phyloP scores from a whole-genome alignment of 2,888 invertebrate genomes.

The Mycalesis mineus region DNA sequence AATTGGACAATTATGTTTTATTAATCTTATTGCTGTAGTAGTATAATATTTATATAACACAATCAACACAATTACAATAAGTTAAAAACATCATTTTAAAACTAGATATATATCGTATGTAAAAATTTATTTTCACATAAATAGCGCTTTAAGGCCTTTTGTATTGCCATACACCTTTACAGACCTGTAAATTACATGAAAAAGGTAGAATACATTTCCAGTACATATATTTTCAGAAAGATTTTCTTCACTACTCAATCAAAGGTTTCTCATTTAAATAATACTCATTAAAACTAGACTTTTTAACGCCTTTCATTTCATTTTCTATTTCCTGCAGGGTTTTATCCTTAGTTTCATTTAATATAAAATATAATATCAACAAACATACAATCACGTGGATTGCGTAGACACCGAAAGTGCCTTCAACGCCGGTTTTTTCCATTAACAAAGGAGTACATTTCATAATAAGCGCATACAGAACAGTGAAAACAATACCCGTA shows the following conservation, averaged over 20 bases:
- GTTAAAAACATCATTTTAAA: too few species aligned
- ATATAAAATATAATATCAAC: constrained; percentile 34
- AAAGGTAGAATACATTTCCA: too few species aligned
- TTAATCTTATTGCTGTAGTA: too few species aligned
- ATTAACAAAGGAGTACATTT: constrained; percentile 44
- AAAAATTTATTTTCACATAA: too few species aligned
- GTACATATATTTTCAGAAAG: too few species aligned
- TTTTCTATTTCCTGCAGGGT: constrained; percentile 45
- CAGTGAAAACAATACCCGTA: constrained; percentile 39
- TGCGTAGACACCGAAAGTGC: constrained; percentile 40
- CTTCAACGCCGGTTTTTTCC: constrained; percentile 35
- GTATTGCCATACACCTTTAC: too few species aligned
- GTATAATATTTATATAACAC: too few species aligned
- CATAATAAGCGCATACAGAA: constrained; percentile 36
- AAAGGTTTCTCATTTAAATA: constrained; percentile 2
- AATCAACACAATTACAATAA: too few species aligned
- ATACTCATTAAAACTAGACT: background rate
- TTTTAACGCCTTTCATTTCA: constrained; percentile 28
- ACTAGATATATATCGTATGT: too few species aligned
- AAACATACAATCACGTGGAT: constrained; percentile 34
- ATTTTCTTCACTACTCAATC: background rate
- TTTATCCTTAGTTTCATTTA: constrained; percentile 49
- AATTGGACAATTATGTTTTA: too few species aligned
- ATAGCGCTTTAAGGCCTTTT: too few species aligned
- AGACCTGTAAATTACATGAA: too few species aligned